Evolutionary conservation across 2,113 vertebrate genomes (phyloP), one percentile per base, ranked within the genome.

Genomic region (Pedetes capensis): DNA sequence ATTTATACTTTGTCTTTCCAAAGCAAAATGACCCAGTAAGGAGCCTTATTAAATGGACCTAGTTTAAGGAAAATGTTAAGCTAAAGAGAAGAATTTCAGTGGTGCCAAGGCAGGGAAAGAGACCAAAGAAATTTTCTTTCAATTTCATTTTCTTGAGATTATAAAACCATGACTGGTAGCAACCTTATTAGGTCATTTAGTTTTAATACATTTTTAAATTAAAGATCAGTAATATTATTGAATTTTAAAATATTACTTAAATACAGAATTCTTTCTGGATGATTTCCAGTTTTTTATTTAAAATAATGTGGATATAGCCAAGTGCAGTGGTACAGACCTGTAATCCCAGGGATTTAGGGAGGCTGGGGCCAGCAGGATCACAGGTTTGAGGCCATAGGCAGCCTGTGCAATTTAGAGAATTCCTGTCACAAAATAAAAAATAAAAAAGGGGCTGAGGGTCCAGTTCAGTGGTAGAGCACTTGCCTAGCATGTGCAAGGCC

Each of bases 211-310:
- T 25, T 78, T 63, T 84, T 64, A 34, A 22, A 89, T 69, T 92
- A 59, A 83, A 79, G 27, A 69, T 71, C 39, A 66, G 25, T 82
- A 55, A 23, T n/a, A n/a, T 29, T 57, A 83, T 6, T 59, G 5
- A 13, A 91, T 68, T 75, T 95, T 78, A 87, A 93, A 93, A 87
- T 2, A 86, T 59, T 78, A 57, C n/a, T 82, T 91, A 90, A 61
- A 93, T 76, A 93, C 10, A 78, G 61, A 91, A 78, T 82, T 95
- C 25, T 63, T 63, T 63, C 27, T 82, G 16, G 6, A 90, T 83
- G 82, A 87, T 72, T 93, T 91, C 63, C 22, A 81, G 53, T n/a
- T 53, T 81, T 82, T 83, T 51, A 66, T 32, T 74, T 49, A 80
- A 94, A 78, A 79, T 87, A 94, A 89, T 53, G 13, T 72, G 11